Evolutionary conservation across 2,113 vertebrate species (phyloP).

Genomic region (Cricetomys ansorgei): DNA sequence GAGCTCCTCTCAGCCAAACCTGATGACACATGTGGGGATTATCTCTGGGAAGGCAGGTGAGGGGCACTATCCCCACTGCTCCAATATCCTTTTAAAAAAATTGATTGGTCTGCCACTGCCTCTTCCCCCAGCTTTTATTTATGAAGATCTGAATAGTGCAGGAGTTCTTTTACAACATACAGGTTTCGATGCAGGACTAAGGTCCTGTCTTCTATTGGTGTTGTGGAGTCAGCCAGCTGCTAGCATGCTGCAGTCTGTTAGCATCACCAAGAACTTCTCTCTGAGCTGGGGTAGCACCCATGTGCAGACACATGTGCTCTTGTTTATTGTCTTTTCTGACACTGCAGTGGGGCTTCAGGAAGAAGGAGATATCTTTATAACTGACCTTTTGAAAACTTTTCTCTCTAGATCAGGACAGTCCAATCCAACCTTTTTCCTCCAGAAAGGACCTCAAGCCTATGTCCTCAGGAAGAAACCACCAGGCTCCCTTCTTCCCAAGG

Average conservation of each 20-base stretch:
- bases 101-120: no score
- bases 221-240: neutral
- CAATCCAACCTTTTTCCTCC: slow-evolving; percentile 95
- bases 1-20: no score
- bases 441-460: slow-evolving; percentile 87
- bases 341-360: neutral
- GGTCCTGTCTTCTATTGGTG: neutral
- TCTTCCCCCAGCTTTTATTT: no score
- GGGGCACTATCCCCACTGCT: no score
- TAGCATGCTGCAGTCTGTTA: neutral
- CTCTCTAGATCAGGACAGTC: slow-evolving; percentile 92
- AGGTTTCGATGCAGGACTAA: no score
- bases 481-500: slow-evolving; percentile 91
- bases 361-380: slow-evolving; percentile 49
- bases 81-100: no score
- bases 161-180: no score
- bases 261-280: neutral
- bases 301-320: neutral
- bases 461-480: slow-evolving; percentile 96
- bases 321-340: slow-evolving; percentile 10
- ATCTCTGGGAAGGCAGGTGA: no score
- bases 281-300: no score
- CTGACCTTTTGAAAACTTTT: slow-evolving; percentile 42
- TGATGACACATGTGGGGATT: no score
- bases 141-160: no score